phyloP scores from a whole-genome alignment of 2,888 invertebrate species.

The Homarus gammarus region DNA sequence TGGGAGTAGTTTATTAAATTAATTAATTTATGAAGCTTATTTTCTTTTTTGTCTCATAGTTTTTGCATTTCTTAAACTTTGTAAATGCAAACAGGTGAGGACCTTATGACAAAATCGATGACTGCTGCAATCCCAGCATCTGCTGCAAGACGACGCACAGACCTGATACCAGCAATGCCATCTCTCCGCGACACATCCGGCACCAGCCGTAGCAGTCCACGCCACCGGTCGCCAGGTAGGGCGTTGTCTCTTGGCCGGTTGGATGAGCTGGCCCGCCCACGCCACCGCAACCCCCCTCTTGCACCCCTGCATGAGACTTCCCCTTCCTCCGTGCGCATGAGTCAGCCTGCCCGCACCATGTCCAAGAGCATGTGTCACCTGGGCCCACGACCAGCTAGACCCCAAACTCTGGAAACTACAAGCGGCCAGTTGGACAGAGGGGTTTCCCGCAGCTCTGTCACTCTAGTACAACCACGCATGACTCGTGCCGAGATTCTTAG shows the following conservation, averaged over 20 bases:
- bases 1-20: neutral
- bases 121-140: constrained; percentile 71
- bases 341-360: constrained; percentile 73
- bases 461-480: constrained; percentile 79
- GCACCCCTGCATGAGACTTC: constrained; percentile 76
- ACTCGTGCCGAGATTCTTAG: constrained; percentile 80
- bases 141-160: constrained; percentile 82
- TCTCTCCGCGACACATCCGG: constrained; percentile 83
- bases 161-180: constrained; percentile 93
- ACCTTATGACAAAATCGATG: constrained; percentile 71
- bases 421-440: constrained; percentile 69
- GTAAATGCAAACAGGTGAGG: constrained; percentile 56
- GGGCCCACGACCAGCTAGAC: constrained; percentile 64
- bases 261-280: constrained; percentile 89
- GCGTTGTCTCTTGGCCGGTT: constrained; percentile 96
- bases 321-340: constrained; percentile 74
- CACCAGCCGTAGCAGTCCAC: constrained; percentile 78
- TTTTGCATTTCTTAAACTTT: constrained; percentile 8
- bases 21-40: neutral
- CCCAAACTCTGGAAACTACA: constrained; percentile 52
- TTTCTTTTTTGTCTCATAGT: neutral
- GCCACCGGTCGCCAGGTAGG: constrained; percentile 85
- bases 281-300: constrained; percentile 80
- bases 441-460: constrained; percentile 73
- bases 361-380: constrained; percentile 77